A percentile compares a stretch with the other conserved stretches of the same genome.
Conservation (phyloP, 2,113 vertebrate genomes). For the Psilopogon haemacephalus region DNA sequence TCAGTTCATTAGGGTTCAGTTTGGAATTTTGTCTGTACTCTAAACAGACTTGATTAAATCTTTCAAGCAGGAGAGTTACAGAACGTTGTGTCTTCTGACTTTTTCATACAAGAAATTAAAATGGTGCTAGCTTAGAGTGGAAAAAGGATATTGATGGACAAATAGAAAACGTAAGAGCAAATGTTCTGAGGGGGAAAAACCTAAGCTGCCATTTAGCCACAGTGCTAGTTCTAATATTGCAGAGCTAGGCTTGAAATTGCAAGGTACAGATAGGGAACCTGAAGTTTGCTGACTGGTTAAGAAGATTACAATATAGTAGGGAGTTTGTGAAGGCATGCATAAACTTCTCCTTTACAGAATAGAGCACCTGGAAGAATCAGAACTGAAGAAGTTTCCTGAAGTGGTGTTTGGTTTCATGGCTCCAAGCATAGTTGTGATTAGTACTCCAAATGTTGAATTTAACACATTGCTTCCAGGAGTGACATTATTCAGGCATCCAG, state of each 20-base stretch:
- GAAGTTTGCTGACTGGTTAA: neutral
- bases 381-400: slow-evolving; percentile 84
- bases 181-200: neutral
- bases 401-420: slow-evolving; percentile 92
- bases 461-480: slow-evolving; percentile 82
- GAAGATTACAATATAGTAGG: neutral
- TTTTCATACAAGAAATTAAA: neutral
- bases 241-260: neutral
- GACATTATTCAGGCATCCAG: slow-evolving; percentile 80
- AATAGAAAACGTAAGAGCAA: neutral
- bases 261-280: accelerated
- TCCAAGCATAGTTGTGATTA: slow-evolving; percentile 84
- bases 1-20: neutral
- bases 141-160: neutral
- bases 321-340: neutral
- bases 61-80: neutral
- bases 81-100: neutral
- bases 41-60: neutral
- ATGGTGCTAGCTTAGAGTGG: neutral
- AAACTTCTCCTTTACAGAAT: slow-evolving; percentile 76
- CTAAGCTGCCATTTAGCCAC: neutral
- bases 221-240: neutral
- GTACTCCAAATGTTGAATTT: slow-evolving; percentile 93
- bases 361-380: slow-evolving; percentile 85
- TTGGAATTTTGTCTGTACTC: neutral